Evolutionary conservation across 2,888 invertebrate genomes (phyloP).

Genomic region (Hyalella azteca): DNA sequence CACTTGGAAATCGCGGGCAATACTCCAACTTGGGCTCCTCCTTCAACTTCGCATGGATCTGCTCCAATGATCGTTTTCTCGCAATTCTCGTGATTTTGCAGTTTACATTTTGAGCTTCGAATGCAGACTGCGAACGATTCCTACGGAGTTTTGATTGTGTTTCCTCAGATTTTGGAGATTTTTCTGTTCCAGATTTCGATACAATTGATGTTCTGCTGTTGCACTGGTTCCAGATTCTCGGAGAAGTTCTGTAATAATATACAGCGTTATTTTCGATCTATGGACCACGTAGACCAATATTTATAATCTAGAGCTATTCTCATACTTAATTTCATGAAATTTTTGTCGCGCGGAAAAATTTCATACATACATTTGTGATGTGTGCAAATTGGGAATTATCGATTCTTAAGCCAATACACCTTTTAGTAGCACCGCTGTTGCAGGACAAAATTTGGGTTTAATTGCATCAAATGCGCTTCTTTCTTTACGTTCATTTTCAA

Average conservation of each 20-base stretch:
- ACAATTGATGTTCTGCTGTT: background rate
- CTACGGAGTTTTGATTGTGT: too few species aligned
- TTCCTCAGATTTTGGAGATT: background rate
- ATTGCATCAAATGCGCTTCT: background rate
- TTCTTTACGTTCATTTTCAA: background rate
- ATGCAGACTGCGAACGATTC: too few species aligned
- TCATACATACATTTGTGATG: too few species aligned
- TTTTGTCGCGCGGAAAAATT: too few species aligned
- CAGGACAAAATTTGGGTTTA: background rate
- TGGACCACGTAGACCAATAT: too few species aligned
- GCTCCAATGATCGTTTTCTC: background rate
- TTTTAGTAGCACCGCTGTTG: background rate
- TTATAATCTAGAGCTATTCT: too few species aligned
- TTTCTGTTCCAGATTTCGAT: background rate
- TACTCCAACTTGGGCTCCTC: background rate
- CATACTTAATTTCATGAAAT: too few species aligned
- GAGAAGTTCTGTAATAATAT: background rate
- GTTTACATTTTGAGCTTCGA: too few species aligned
- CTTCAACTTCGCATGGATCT: background rate
- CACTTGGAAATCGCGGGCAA: slow-evolving; percentile 8
- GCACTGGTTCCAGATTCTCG: background rate
- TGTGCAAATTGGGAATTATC: too few species aligned
- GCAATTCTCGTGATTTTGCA: too few species aligned
- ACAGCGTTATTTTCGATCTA: too few species aligned
- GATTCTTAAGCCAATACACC: too few species aligned